Conservation (phyloP, 1,140 invertebrate genomes). For the Stegodyphus mimosarum region DNA sequence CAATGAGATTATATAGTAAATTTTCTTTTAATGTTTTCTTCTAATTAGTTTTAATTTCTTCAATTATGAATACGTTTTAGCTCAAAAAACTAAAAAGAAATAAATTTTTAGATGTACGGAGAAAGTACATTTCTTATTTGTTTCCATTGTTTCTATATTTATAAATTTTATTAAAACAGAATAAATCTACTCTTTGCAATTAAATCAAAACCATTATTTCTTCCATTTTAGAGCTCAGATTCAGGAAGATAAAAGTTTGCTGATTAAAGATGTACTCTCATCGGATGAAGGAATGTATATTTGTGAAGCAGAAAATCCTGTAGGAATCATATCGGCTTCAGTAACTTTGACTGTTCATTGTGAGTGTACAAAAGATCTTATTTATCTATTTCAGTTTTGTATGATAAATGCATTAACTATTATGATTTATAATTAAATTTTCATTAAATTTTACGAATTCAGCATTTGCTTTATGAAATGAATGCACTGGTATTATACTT, state of each 20-base stretch:
- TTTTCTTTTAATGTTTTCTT: too few relatives aligned
- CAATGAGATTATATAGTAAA: too few relatives aligned
- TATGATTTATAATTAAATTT: neutral
- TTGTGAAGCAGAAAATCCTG: constrained; percentile 82
- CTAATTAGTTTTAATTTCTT: too few relatives aligned
- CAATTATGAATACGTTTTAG: too few relatives aligned
- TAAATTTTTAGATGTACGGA: too few relatives aligned
- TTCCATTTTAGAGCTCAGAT: constrained; percentile 74
- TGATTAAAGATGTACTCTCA: constrained; percentile 79
- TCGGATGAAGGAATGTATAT: constrained; percentile 83
- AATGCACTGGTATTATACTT: neutral
- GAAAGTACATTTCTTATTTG: too few relatives aligned
- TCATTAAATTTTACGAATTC: neutral
- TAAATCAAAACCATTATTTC: neutral
- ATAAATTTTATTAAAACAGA: too few relatives aligned
- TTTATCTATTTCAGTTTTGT: neutral
- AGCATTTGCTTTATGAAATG: neutral
- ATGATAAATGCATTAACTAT: neutral
- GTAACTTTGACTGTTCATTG: constrained; percentile 71
- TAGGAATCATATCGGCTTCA: constrained; percentile 80
- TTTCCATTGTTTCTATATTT: too few relatives aligned
- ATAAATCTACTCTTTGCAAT: too few relatives aligned
- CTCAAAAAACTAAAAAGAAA: too few relatives aligned
- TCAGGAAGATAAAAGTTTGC: constrained; percentile 77
- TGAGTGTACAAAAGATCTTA: constrained; percentile 59